phyloP scores from a whole-genome alignment of 2,888 invertebrate species.

The Exephanes ischioxanthus region DNA sequence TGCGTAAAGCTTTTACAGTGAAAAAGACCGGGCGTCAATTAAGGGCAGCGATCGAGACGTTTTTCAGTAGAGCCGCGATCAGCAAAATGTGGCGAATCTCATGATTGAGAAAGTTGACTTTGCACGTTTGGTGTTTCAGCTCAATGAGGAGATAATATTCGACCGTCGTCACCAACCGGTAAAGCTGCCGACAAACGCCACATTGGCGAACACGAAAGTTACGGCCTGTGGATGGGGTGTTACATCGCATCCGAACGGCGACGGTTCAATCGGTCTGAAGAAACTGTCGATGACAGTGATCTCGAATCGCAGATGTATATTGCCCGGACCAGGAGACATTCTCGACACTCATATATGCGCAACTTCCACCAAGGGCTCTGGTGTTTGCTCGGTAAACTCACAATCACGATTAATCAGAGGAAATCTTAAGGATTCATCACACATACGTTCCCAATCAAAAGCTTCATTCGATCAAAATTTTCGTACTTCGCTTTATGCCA shows the following conservation, averaged over 20 bases:
- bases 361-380: neutral
- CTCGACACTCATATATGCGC: neutral
- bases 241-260: neutral
- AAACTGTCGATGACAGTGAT: neutral
- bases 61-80: neutral
- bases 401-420: neutral
- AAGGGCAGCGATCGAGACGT: too few species aligned
- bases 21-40: too few species aligned
- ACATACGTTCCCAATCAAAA: too few species aligned
- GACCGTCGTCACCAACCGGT: slow-evolving; percentile 38
- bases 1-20: too few species aligned
- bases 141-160: slow-evolving; percentile 15
- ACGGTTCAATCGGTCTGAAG: neutral
- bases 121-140: neutral
- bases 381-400: neutral
- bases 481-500: too few species aligned
- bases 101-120: too few species aligned
- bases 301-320: neutral
- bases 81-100: neutral
- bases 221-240: slow-evolving; percentile 27
- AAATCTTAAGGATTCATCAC: too few species aligned
- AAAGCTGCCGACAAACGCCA: slow-evolving; percentile 4
- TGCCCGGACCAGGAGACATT: neutral
- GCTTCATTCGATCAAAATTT: too few species aligned
- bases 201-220: neutral